These are phyloP conservation scores for Silurus meridionalis DNA, from an alignment of 2,113 vertebrate genomes.

Conservation along the genomic window DNA sequence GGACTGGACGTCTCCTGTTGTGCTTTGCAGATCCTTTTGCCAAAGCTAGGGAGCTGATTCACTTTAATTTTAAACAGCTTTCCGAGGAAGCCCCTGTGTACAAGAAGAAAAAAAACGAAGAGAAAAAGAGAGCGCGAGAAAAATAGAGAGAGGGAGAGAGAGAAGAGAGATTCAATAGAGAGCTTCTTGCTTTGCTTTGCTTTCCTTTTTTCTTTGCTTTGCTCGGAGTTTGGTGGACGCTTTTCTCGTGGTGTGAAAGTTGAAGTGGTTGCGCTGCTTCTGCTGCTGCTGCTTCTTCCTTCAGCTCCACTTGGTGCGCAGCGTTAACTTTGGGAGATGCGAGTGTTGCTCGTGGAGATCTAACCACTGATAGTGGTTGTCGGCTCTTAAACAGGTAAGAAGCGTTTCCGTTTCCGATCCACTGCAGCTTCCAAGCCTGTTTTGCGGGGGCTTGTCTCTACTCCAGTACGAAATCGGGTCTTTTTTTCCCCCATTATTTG, in stretches of 20 bases:
- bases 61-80: conserved; percentile 67
- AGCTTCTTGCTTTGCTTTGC: conserved; percentile 44
- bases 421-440: conserved; percentile 52
- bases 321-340: conserved; percentile 98
- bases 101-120: not conserved
- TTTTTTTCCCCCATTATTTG: conserved; percentile 12
- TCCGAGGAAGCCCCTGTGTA: conserved; percentile 30
- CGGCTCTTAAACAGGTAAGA: conserved; percentile 92
- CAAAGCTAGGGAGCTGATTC: conserved; percentile 69
- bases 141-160: conserved; percentile 45
- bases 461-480: not conserved
- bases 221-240: conserved; percentile 70
- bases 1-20: conserved; percentile 74
- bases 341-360: conserved; percentile 90
- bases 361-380: conserved; percentile 89
- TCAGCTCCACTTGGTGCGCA: conserved; percentile 80
- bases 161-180: conserved; percentile 22
- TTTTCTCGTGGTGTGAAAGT: conserved; percentile 75
- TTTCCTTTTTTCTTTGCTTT: conserved; percentile 36
- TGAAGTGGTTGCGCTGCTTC: conserved; percentile 76
- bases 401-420: conserved; percentile 59
- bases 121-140: conserved; percentile 53
- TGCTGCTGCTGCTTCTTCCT: conserved; percentile 70
- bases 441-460: conserved; percentile 48
- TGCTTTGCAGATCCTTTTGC: conserved; percentile 69